phyloP scores from a whole-genome alignment of 2,888 invertebrate species.

The Dione vanillae region DNA sequence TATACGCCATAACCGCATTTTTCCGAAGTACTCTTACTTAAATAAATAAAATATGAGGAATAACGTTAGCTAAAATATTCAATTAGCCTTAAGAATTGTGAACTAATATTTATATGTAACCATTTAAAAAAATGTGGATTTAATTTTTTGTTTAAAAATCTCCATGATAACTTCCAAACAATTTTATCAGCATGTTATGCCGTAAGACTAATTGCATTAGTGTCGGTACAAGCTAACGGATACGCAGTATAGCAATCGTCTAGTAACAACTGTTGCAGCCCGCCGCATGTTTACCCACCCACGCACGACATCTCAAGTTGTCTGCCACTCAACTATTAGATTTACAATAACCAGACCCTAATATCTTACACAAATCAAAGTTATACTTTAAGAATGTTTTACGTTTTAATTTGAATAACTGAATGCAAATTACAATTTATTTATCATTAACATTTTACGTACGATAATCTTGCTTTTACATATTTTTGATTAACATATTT shows the following conservation, averaged over 20 bases:
- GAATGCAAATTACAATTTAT: too few relatives aligned
- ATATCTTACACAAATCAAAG: background rate
- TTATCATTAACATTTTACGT: too few relatives aligned
- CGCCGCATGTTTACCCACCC: conserved; percentile 36
- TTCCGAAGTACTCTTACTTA: background rate
- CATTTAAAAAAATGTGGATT: conserved; percentile 27
- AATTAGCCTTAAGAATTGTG: background rate
- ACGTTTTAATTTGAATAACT: too few relatives aligned
- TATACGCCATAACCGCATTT: background rate
- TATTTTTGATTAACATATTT: too few relatives aligned
- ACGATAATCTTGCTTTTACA: too few relatives aligned
- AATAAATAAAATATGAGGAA: background rate
- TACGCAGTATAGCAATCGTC: conserved; percentile 29
- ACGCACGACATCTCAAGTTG: conserved; percentile 36
- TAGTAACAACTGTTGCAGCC: conserved; percentile 32
- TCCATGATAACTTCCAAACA: background rate
- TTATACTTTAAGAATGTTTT: background rate
- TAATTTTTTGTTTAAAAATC: background rate
- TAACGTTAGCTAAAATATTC: background rate
- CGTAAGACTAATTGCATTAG: conserved; percentile 22
- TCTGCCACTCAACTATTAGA: conserved; percentile 16
- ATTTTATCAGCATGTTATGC: background rate
- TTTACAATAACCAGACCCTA: background rate
- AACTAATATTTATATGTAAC: background rate
- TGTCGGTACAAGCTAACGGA: conserved; percentile 26